Percentiles rank a stretch among this genome's conserved stretches.
Conservation (phyloP, 1,140 invertebrate genomes). For the Sycophila sp. region DNA sequence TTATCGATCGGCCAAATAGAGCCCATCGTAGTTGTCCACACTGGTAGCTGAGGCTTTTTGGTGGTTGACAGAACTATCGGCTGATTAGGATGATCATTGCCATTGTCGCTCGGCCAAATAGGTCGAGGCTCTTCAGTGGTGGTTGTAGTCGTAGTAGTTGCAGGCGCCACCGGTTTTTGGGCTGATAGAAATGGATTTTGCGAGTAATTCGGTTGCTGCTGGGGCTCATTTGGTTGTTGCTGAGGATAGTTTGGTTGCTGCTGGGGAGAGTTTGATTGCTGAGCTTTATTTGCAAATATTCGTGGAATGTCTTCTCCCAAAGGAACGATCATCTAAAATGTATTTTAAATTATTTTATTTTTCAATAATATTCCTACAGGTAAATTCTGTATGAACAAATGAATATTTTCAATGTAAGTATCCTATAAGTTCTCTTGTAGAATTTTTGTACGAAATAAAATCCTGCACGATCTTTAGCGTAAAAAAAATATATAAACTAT, state of each 20-base stretch:
- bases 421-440: too few species aligned
- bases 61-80: neutral
- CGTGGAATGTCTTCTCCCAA: neutral
- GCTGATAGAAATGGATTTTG: neutral
- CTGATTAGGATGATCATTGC: neutral
- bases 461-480: too few species aligned
- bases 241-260: neutral
- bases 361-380: too few species aligned
- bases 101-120: neutral
- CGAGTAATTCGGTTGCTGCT: neutral
- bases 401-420: too few species aligned
- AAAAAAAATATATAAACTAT: too few species aligned
- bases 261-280: neutral
- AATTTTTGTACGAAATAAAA: too few species aligned
- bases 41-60: neutral
- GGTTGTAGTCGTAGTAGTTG: neutral
- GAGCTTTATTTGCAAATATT: too few species aligned
- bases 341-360: too few species aligned
- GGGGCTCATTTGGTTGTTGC: neutral
- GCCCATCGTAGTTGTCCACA: too few species aligned
- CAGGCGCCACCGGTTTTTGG: neutral
- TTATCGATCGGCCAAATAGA: neutral
- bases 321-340: constrained; percentile 2
- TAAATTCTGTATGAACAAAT: too few species aligned
- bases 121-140: neutral